Conservation (phyloP, 2,888 invertebrate genomes). For the Hanleya hanleyi region DNA sequence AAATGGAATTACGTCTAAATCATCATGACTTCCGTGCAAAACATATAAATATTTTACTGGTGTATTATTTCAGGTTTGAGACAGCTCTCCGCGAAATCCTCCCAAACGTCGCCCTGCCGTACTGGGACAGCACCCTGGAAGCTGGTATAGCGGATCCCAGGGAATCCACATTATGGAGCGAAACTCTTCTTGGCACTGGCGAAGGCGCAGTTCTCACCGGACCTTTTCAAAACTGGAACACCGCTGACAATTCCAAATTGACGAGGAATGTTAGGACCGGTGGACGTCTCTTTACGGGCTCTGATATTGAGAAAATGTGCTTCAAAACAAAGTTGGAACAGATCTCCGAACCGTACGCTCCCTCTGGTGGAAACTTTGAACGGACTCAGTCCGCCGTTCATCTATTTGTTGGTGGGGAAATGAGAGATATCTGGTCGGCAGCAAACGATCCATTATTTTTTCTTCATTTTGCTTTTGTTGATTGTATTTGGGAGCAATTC, state of each 20-base stretch:
- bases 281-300: conserved; percentile 46
- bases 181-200: conserved; percentile 51
- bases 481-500: conserved; percentile 53
- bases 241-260: conserved; percentile 40
- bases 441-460: conserved; percentile 61
- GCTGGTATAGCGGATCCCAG: conserved; percentile 44
- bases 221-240: conserved; percentile 59
- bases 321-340: conserved; percentile 27
- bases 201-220: conserved; percentile 55
- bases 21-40: no score
- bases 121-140: conserved; percentile 62
- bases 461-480: conserved; percentile 55
- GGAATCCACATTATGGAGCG: conserved; percentile 52
- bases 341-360: conserved; percentile 46
- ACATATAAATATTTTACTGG: no score
- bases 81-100: conserved; percentile 57
- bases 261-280: neutral
- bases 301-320: conserved; percentile 45
- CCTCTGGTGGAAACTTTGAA: conserved; percentile 52
- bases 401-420: conserved; percentile 56
- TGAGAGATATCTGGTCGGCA: conserved; percentile 54
- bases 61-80: conserved; percentile 50
- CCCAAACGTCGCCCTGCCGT: conserved; percentile 55
- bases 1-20: no score
- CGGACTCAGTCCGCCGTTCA: conserved; percentile 59